These are phyloP conservation scores for Metopia argyrocephala DNA, from an alignment of 2,888 invertebrate genomes.

Conservation along the genomic window DNA sequence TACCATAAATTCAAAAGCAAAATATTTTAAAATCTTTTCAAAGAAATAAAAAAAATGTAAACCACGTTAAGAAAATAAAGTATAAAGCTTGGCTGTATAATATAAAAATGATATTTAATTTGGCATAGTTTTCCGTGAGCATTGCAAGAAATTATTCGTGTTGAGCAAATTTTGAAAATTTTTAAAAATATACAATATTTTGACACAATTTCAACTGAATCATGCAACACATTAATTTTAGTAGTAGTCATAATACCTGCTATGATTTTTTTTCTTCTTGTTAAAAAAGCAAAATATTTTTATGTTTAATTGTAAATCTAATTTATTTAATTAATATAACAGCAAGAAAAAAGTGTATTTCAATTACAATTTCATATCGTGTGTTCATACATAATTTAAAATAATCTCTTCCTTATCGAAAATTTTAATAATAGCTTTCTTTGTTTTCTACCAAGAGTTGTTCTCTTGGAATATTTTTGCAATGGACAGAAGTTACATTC, in stretches of 20 bases:
- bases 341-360: no score
- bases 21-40: constrained; percentile 24
- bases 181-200: neutral
- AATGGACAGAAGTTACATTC: no score
- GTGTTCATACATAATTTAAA: no score
- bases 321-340: no score
- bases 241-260: neutral
- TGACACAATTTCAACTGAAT: neutral
- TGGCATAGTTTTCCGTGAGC: neutral
- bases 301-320: no score
- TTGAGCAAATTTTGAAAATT: neutral
- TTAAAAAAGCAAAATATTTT: no score
- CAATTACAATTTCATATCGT: no score
- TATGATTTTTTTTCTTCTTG: neutral
- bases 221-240: no score
- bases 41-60: neutral
- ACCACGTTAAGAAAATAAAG: constrained; percentile 11
- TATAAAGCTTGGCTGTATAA: neutral
- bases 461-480: no score
- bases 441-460: no score
- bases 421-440: no score
- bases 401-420: no score
- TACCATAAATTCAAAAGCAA: constrained; percentile 46
- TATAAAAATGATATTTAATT: neutral
- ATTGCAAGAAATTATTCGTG: neutral